Evolutionary conservation across 2,797 vertebrate genomes (phyloP).

Genomic region (Acomys russatus): DNA sequence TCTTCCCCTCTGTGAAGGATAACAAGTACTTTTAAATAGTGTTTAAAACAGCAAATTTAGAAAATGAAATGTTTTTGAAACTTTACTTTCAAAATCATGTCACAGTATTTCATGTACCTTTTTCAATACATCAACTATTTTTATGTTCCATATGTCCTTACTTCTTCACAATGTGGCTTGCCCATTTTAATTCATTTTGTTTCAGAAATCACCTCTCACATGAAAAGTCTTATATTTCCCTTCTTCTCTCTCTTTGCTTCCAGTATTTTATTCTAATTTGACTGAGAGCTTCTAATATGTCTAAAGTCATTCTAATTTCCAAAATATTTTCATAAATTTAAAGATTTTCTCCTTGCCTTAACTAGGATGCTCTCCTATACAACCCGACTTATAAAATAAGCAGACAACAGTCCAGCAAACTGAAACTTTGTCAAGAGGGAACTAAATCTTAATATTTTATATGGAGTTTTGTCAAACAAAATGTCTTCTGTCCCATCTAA

Average conservation of each 20-base stretch:
- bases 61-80: neutral
- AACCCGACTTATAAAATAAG: neutral
- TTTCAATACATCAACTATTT: neutral
- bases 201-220: rapidly evolving
- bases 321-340: neutral
- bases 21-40: neutral
- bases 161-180: neutral
- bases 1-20: neutral
- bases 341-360: neutral
- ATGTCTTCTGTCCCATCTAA: slow-evolving; percentile 26
- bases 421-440: neutral
- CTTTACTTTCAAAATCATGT: neutral
- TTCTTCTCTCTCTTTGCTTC: neutral
- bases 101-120: neutral
- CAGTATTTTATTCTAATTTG: neutral
- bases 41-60: neutral
- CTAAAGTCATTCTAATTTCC: neutral
- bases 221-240: neutral
- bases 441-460: slow-evolving; percentile 52
- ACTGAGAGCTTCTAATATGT: neutral
- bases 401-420: neutral
- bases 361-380: neutral
- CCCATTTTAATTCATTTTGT: neutral
- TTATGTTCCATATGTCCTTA: rapidly evolving
- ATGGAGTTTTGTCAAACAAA: slow-evolving; percentile 53